Evolutionary conservation across 2,888 invertebrate species (phyloP), one percentile per base, ranked within the genome.

Genomic region (Aelia acuminata): DNA sequence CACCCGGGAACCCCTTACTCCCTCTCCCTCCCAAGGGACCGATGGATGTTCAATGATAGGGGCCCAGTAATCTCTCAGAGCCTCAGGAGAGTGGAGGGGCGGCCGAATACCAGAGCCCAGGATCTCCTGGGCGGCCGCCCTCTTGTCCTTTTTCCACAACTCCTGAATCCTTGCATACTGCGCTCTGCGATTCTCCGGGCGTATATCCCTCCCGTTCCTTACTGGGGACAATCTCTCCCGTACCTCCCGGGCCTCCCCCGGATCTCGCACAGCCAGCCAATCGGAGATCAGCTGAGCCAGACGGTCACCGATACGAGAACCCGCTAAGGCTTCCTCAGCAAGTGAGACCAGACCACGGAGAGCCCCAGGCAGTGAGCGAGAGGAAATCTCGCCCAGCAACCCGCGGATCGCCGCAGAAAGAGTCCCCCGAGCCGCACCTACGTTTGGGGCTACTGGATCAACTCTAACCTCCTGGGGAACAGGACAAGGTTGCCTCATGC

Each of bases 81-180:
- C 86, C 3, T 39, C n/a, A 26, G 39, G 48, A 18, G 35, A 13
- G 26, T 86, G 70, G 63, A 35, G 31, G 8, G 86, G 86, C 22
- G 22, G n/a, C 57, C n/a, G 2, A 4, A 2, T 3, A 1, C 8
- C 26, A 57, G 22, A n/a, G 1, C 57, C 57, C 26, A 57, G 57
- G 26, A 57, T n/a, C 4, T 43, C 47, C 22, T 49, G 47, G 8
- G 63, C 70, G 26, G 86, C 86, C 11, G 86, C 86, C 57, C 35
- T 43, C 63, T 31, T 15, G 22, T 86, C 86, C 86, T 26, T 63
- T 35, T 7, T n/a, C 86, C 86, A 86, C 47, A 86, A 63, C 39
- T 43, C 39, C 63, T 86, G 43, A 3, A 86, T 7, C 4, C n/a
- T 5, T 4, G 53, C 86, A 47, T 63, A 86, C 31, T 35, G 22